Base-by-base conservation (phyloP, 2,888 invertebrate species). In the Mechanitis messenoides region DNA sequence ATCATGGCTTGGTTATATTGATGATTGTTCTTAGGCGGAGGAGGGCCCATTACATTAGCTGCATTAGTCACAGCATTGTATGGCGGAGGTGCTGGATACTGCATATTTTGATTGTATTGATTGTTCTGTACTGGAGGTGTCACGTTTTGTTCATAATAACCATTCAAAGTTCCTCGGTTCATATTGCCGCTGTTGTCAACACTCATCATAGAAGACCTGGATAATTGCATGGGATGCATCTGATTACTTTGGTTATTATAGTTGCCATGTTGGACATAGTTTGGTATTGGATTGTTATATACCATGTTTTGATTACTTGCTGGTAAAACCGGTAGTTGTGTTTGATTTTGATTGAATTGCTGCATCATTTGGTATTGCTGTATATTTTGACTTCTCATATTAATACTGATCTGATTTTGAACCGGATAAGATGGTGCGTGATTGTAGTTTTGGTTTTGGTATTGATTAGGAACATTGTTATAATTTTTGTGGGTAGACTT, bases 1-100 rank as follows among this genome's bases (percentile, higher is more conserved):
- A 87, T 83, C 87, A 89, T 89, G 0, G 85, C 81, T 75, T 88
- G 87, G 60, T 88, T 88, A 69, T 87, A 89, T 56, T 88, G 88
- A 55, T 90, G 89, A 64, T 87, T 88, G 65, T 90, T 88, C 66
- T 89, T 89, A 2, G 89, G 90, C 46, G 88, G 87, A 1, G 89
- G 89, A 9, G 89, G 89, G 1, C 89, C 89, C 89, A 90, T 90
- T 0, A 86, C 85, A 64, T 87, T 87, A 0, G 79, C 78, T 61
- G 84, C 80, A 62, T 90, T 91, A 3, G 87, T 87, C 3, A 81
- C 84, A 2, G 89, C 69, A 64, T 87, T 87, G 71, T 85, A 86
- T 0, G 88, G 82, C 6, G 87, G 87, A 35, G 85, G 86, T 74
- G 88, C 86, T 2, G 83, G 81, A 58, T 89, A 89, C 59, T 84